Base-by-base conservation (phyloP, 2,113 vertebrate genomes). In the Cricetomys ansorgei region DNA sequence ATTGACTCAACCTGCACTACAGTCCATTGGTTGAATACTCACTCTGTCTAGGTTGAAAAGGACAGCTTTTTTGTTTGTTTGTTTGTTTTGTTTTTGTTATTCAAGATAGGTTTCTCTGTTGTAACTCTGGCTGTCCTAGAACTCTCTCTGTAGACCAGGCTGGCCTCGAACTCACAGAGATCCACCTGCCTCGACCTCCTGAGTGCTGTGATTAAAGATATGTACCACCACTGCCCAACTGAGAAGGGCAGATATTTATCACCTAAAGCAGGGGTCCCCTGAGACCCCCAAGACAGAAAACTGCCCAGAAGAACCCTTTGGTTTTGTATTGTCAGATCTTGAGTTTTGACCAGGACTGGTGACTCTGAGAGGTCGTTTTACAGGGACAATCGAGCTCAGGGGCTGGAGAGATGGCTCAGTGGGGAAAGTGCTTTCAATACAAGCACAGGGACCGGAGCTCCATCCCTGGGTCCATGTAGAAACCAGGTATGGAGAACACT, bases 1-100 rank as follows among this genome's bases (percentile, higher is more conserved):
- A 88, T 25, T 67, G 92, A 89, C 64, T 95, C 37, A 50, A 93
- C 92, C 95, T 88, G 89, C 67, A 55, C 90, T 57, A 43, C 88
- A 76, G 83, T 76, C 69, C 69, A 70, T 25, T 93, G 94, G 92
- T 45, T 79, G 88, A 70, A 70, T 83, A 50, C 29, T 93, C n/a
- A 76, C 75, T 93, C 10, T 16, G 55, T 57, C 75, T 79, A 53
- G 40, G 85, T 70, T 90, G 70, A 94, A 91, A 92, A 92, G 45
- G 79, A 48, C 50, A 67, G 73, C n/a, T n/a, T n/a, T n/a, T n/a
- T n/a, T n/a, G n/a, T n/a, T n/a, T n/a, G n/a, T n/a, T n/a, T n/a
- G n/a, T n/a, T n/a, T n/a, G n/a, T n/a, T n/a, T n/a, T n/a, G n/a
- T n/a, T n/a, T n/a, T n/a, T n/a, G n/a, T n/a, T n/a, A n/a, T n/a